Evolutionary conservation across 2,888 invertebrate species (phyloP), one percentile per base, ranked within the genome.

Genomic region (Oscheius myriophilus): DNA sequence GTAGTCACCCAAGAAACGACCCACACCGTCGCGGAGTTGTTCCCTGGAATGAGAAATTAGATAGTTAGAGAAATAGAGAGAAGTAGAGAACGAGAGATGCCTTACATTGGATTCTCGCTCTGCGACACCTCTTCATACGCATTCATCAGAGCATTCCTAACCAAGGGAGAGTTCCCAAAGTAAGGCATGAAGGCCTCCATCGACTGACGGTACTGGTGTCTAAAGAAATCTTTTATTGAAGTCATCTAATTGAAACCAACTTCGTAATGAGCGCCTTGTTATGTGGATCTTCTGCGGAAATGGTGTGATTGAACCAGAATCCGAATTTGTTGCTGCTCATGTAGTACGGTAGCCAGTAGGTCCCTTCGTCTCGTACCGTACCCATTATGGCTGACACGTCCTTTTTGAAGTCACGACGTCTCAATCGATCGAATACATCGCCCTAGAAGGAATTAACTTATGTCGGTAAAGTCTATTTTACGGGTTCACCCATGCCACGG

Each of bases 351-450:
- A 86, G 70, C 86, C 86, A 86, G 70, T 84, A 86, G 14, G 82
- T 93, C 43, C 95, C 96, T 87, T 96, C 96, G 87, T 96, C 94
- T 26, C 64, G 45, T 87, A 95, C 95, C 57, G 93, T 93, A 52
- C 96, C 96, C 90, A 95, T 91, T 57, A 96, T 89, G 76, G 95
- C 91, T 84, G 93, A 93, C 18, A 93, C 76, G 62, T 85, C 93
- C 88, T 93, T 94, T 88, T 96, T 96, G 88, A 95, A 95, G 86
- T 93, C 70, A 7, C 79, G 74, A n/a, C 67, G 66, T 23, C 69
- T 66, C 7, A 86, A 26, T 59, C 88, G 87, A 1, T 93, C 93
- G 58, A 90, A 90, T 4, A 90, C 87, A 43, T 84, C 82, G 86
- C 95, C 95, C 85, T 93, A 92, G 78, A 96, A 68, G 14, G n/a